These are phyloP conservation scores for Lasioglossum malachurum DNA, from an alignment of 2,888 invertebrate species.

Conservation along the genomic window DNA sequence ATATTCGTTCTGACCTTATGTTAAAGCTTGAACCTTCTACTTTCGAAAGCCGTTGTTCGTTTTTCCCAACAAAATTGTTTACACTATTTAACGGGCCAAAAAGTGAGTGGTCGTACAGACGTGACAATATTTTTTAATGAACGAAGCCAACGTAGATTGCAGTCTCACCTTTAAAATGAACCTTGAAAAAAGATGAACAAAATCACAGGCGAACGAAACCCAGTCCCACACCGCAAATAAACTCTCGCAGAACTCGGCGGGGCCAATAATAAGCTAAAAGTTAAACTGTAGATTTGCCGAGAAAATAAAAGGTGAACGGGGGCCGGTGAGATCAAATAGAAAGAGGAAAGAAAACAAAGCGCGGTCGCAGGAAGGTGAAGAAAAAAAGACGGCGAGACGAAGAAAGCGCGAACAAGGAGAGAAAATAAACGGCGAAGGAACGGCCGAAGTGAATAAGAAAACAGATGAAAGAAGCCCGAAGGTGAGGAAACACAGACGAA, in stretches of 20 bases:
- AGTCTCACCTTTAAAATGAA: too few species aligned
- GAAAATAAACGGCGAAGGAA: conserved; percentile 16
- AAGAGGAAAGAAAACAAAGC: background rate
- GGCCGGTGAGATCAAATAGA: background rate
- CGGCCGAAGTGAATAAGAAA: conserved; percentile 1
- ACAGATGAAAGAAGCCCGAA: conserved; percentile 5
- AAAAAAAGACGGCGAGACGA: background rate
- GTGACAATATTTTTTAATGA: background rate
- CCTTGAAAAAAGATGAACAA: background rate
- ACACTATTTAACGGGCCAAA: background rate
- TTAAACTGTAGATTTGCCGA: background rate
- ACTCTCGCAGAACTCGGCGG: background rate
- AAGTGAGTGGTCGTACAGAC: too few species aligned
- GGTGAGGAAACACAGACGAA: conserved; percentile 19
- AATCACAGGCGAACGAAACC: background rate
- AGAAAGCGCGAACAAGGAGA: conserved; percentile 1
- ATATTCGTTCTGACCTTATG: background rate
- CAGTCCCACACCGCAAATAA: background rate
- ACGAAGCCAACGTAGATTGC: too few species aligned
- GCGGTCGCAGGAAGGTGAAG: background rate
- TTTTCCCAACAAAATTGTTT: background rate
- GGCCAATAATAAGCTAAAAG: background rate
- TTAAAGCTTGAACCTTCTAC: too few species aligned
- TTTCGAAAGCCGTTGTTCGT: background rate
- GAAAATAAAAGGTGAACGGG: background rate